Base-by-base conservation (phyloP, 2,888 invertebrate genomes). In the Hirudinaria manillensis region DNA sequence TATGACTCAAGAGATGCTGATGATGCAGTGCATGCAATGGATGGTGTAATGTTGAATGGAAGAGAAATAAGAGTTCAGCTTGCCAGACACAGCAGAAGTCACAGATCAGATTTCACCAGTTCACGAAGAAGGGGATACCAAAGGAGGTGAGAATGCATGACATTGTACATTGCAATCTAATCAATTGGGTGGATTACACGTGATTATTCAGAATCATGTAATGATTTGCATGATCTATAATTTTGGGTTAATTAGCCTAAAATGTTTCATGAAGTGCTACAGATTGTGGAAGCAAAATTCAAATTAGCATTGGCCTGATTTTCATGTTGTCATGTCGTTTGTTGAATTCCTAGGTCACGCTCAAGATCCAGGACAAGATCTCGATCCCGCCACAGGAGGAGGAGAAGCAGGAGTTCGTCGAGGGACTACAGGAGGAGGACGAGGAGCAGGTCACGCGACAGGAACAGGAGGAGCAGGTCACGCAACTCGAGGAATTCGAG, bases 1-100 rank as follows among this genome's bases (percentile, higher is more conserved):
- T 95, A 92, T 84, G 94, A 97, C 83, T 93, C 94, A 83, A 90
- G 97, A 68, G 97, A 98, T 87, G 98, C 97, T 21, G 97, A 98
- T 87, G 96, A 97, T 85, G 98, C 99, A 81, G 88, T 97, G 81
- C 96, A 97, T 83, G 93, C 94, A 24, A 91, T 97, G 89, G 98
- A 99, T 86, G 98, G 98, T 21, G 90, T 94, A 56, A 90, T 93
- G 87, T 87, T 98, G 79, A 98, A 99, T 84, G 98, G 98, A 72
- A 92, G 99, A 89, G 97, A 98, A 87, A 89, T 99, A 70, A 89
- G 98, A 77, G 94, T 95, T 36, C 96, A 97, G 86, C 93, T 97
- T 93, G 99, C 99, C 53, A 90, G 96, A 76, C 98, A 98, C 83
- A 96, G 95, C 61, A 90, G 97, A 34, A 97, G 97, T 91, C 78